Percentiles rank a stretch among this genome's conserved stretches.
phyloP scores from a whole-genome alignment of 2,888 invertebrate species.

The Plutella xylostella region DNA sequence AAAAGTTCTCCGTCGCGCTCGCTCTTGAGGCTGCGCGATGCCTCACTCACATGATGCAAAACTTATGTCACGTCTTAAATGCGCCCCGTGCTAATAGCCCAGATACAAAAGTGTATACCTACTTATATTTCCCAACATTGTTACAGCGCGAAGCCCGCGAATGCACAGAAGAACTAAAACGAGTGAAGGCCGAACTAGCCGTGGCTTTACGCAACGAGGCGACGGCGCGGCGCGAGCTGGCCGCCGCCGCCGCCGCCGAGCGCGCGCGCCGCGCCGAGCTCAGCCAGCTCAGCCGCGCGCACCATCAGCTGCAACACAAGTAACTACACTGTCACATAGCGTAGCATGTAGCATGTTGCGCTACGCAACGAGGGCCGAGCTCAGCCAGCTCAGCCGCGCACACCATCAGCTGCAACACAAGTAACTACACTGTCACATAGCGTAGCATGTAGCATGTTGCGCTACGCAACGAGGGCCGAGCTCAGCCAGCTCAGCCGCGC shows the following conservation, averaged over 20 bases:
- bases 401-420: slow-evolving; percentile 90
- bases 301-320: slow-evolving; percentile 90
- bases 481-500: slow-evolving; percentile 84
- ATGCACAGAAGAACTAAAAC: slow-evolving; percentile 61
- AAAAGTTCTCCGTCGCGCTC: too few species aligned
- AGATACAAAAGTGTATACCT: too few species aligned
- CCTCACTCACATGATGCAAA: too few species aligned
- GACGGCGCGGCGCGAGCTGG: slow-evolving; percentile 75
- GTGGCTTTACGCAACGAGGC: slow-evolving; percentile 78
- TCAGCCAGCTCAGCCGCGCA: slow-evolving; percentile 84
- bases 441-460: too few species aligned
- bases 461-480: too few species aligned
- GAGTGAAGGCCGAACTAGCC: slow-evolving; percentile 33
- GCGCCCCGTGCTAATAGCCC: too few species aligned
- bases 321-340: slow-evolving; percentile 33
- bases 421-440: slow-evolving; percentile 42
- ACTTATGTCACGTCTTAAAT: too few species aligned
- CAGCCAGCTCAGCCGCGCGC: slow-evolving; percentile 83
- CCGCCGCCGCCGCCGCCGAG: slow-evolving; percentile 20
- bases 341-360: too few species aligned
- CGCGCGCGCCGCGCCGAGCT: slow-evolving; percentile 68
- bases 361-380: too few species aligned
- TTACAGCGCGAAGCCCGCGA: slow-evolving; percentile 56
- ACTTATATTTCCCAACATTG: too few species aligned
- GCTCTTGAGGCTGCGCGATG: too few species aligned